Evolutionary conservation across 2,888 invertebrate genomes (phyloP), one percentile per base, ranked within the genome.

Genomic region (Ochlodes sylvanus): DNA sequence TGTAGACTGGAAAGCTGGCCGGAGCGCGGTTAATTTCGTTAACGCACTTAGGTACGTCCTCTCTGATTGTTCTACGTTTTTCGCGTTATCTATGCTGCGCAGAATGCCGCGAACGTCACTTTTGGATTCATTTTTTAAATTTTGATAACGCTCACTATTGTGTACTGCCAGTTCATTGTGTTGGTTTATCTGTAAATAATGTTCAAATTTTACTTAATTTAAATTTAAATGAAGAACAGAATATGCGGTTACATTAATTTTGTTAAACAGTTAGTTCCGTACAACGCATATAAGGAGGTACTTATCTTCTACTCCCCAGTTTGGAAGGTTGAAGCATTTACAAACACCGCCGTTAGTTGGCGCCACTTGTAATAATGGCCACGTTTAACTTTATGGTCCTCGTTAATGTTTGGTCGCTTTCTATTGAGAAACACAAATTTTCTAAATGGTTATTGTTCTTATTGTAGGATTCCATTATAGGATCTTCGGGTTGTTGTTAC

Each of bases 1-100:
- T 88, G 86, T 81, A 77, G 62, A 52, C 62, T 69, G 63, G 67
- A 71, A 70, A 67, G 68, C 69, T 70, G 70, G 68, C 70, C 64
- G 72, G 70, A 72, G 72, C 58, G 58, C 56, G 70, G 69, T 68
- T 66, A 64, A 69, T 69, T 55, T 65, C 58, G 67, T 64, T 67
- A 70, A 60, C 69, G 62, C 67, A 62, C 52, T 41, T 27, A 54
- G 15, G 34, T 54, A 67, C 61, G 56, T 17, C 7, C 34, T 7
- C 27, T 56, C 44, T 61, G 44, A 67, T 67, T 61, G 34, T 32
- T 67, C 54, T 55, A 15, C 34, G 41, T 52, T 62, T 50, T 56
- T 47, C 52, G 55, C 68, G 65, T 58, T 70, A 67, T 63, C 71
- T 41, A 65, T 60, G 63, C 47, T 27, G 44, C 44, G 65, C 55